These are phyloP conservation scores for Erinaceus europaeus DNA, from an alignment of 2,113 vertebrate species.

Conservation along the genomic window DNA sequence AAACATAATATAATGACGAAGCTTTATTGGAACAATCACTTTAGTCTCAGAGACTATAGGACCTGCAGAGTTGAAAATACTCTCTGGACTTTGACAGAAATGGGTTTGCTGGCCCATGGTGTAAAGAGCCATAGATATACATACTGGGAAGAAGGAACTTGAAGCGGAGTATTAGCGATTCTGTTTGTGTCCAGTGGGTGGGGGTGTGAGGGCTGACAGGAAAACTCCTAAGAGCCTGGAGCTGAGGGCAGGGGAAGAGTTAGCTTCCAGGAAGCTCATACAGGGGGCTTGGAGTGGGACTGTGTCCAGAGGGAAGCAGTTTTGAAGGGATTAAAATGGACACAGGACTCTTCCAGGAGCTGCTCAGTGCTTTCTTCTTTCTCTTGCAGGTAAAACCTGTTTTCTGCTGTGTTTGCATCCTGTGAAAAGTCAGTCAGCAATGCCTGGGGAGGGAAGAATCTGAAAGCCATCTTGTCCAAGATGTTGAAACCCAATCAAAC, in stretches of 20 bases:
- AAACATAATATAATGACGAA: not conserved
- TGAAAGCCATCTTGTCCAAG: conserved; percentile 58
- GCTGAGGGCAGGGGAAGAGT: not conserved
- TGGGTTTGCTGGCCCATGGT: not conserved
- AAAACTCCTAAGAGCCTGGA: not conserved
- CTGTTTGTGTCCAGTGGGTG: too few species aligned
- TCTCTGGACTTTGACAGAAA: not conserved
- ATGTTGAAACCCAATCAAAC: conserved; percentile 45
- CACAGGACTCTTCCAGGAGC: not conserved
- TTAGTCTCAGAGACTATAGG: not conserved
- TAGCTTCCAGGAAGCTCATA: not conserved
- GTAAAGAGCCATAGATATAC: not conserved
- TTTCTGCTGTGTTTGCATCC: not conserved
- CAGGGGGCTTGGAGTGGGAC: not conserved
- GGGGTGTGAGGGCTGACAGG: not conserved
- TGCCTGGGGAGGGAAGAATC: conserved; percentile 62
- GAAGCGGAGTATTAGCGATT: not conserved
- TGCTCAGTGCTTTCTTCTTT: conserved; percentile 22
- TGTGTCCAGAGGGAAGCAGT: not conserved
- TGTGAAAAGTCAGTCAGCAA: conserved; percentile 53
- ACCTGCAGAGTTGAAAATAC: not conserved
- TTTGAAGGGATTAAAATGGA: not conserved
- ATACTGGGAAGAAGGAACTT: not conserved
- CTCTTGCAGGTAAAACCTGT: conserved; percentile 77
- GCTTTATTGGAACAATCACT: not conserved